Percentiles rank a stretch among this genome's conserved stretches.
Conservation (phyloP, 2,797 vertebrate species). For the Bovichtus variegatus region DNA sequence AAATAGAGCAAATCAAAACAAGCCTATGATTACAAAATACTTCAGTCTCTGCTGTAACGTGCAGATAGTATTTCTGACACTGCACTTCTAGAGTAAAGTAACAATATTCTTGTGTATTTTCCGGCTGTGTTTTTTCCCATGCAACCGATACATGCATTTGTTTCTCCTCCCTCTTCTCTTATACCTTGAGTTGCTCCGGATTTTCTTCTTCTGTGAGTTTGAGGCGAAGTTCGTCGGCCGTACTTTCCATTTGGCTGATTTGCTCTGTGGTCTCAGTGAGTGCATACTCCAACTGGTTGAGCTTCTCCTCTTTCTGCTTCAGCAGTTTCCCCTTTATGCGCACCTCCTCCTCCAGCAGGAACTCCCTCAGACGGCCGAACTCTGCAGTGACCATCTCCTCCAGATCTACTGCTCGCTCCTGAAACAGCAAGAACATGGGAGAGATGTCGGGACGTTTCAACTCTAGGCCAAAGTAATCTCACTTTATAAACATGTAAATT, state of each 20-base stretch:
- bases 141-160: too few species aligned
- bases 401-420: conserved; percentile 73
- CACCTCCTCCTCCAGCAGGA: conserved; percentile 78
- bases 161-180: background rate
- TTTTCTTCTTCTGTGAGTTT: conserved; percentile 80
- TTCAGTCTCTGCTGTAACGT: conserved; percentile 19
- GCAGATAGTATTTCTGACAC: background rate
- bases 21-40: conserved; percentile 19
- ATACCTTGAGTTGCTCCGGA: conserved; percentile 81
- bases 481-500: background rate
- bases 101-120: background rate
- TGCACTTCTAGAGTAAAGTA: background rate
- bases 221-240: conserved; percentile 57
- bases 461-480: background rate
- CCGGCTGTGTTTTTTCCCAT: background rate
- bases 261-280: conserved; percentile 76
- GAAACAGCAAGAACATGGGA: conserved; percentile 11
- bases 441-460: background rate
- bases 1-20: conserved; percentile 56
- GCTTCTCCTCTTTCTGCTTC: conserved; percentile 76
- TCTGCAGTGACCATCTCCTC: conserved; percentile 76
- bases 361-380: conserved; percentile 75
- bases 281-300: conserved; percentile 74
- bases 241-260: conserved; percentile 76
- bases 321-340: conserved; percentile 72